Percentiles rank a stretch among this genome's conserved stretches.
These are phyloP conservation scores for Unio delphinus DNA, from an alignment of 2,888 invertebrate species.

Conservation along the genomic window DNA sequence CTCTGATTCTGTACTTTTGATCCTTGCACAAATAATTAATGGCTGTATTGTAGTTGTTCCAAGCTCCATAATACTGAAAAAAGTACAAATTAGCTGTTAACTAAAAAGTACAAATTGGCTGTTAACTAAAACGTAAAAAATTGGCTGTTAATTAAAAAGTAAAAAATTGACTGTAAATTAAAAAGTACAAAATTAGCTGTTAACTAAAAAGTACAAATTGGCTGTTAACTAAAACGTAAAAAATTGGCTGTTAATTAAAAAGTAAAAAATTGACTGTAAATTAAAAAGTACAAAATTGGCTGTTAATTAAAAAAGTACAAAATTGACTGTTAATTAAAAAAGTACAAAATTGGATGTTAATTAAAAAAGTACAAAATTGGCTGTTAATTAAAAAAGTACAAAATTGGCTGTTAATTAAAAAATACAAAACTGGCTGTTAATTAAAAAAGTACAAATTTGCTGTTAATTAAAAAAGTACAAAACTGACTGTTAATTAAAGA, in stretches of 20 bases:
- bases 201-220: conserved; percentile 69
- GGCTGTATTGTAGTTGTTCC: conserved; percentile 81
- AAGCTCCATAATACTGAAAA: conserved; percentile 73
- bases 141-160: neutral
- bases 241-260: conserved; percentile 77
- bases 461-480: neutral
- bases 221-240: conserved; percentile 71
- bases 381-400: neutral
- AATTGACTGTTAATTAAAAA: neutral
- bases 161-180: neutral
- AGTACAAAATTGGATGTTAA: too few relatives aligned
- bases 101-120: conserved; percentile 76
- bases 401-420: neutral
- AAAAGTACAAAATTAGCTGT: neutral
- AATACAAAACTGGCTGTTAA: conserved; percentile 81
- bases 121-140: conserved; percentile 73
- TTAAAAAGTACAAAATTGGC: neutral
- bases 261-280: neutral
- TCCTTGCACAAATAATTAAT: conserved; percentile 89
- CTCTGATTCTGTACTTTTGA: conserved; percentile 85
- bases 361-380: neutral
- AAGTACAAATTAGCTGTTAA: conserved; percentile 79
- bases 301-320: conserved; percentile 1
- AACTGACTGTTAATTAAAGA: neutral
- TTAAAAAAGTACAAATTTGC: too few relatives aligned